These are phyloP conservation scores for Stenodera caucasica DNA, from an alignment of 2,888 invertebrate genomes.

Conservation along the genomic window DNA sequence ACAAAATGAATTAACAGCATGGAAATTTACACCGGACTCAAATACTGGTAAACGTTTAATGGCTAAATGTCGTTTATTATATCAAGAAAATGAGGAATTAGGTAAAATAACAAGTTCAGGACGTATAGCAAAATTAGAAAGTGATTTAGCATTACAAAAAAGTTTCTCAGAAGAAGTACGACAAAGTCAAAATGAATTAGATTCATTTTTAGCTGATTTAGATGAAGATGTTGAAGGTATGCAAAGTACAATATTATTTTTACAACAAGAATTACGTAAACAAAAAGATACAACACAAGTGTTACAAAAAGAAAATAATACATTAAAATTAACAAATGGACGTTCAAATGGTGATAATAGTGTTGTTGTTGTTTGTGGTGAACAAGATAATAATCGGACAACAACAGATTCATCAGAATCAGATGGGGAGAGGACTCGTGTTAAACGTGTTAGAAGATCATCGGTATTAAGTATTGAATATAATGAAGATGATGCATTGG, in stretches of 20 bases:
- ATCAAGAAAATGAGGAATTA: conserved; percentile 97
- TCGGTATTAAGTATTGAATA: conserved; percentile 74
- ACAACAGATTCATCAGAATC: conserved; percentile 58
- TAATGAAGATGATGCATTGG: conserved; percentile 74
- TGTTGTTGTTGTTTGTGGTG: conserved; percentile 43
- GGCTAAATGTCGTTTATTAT: conserved; percentile 93
- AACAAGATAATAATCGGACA: conserved; percentile 42
- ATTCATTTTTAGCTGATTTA: conserved; percentile 92
- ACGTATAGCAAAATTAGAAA: conserved; percentile 91
- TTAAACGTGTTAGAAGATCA: conserved; percentile 71
- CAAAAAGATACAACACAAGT: conserved; percentile 65
- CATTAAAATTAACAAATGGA: conserved; percentile 42
- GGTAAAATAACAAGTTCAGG: conserved; percentile 96
- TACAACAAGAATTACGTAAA: conserved; percentile 90
- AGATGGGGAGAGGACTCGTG: conserved; percentile 56
- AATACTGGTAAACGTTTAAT: conserved; percentile 97
- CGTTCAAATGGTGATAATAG: conserved; percentile 38
- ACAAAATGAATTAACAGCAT: conserved; percentile 95
- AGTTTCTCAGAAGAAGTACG: conserved; percentile 96
- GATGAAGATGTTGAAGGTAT: conserved; percentile 98
- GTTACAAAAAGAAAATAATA: conserved; percentile 64
- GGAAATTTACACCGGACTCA: conserved; percentile 99
- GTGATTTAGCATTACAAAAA: conserved; percentile 92
- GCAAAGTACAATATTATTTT: conserved; percentile 94
- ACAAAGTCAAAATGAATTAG: conserved; percentile 94